Conservation (phyloP, 2,888 invertebrate species). For the Cepaea hortensis region DNA sequence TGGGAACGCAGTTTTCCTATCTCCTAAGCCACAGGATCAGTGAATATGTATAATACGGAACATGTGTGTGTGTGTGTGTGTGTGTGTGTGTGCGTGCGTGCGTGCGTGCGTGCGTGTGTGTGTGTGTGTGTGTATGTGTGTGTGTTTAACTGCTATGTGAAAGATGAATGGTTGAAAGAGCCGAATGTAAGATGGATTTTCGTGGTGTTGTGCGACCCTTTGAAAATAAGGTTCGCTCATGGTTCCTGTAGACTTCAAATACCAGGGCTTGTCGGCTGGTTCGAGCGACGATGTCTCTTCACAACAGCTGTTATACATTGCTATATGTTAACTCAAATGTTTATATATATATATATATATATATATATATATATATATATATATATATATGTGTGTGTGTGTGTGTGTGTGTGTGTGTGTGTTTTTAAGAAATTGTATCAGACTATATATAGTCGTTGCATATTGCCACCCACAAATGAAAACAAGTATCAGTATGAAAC, state of each 20-base stretch:
- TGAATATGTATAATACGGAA: too few species aligned
- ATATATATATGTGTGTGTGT: conserved; percentile 1
- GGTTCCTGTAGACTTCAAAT: too few species aligned
- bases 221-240: neutral
- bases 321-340: neutral
- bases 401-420: neutral
- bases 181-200: too few species aligned
- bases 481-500: neutral
- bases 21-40: too few species aligned
- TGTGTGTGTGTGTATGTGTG: too few species aligned
- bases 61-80: too few species aligned
- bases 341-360: neutral
- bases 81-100: too few species aligned
- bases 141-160: too few species aligned
- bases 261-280: neutral
- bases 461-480: neutral
- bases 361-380: neutral
- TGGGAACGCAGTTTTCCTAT: too few species aligned
- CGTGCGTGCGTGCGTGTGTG: too few species aligned
- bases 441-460: neutral
- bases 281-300: neutral
- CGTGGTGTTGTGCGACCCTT: neutral
- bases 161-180: too few species aligned
- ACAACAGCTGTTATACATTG: neutral
- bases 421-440: neutral